Percentiles rank a stretch among this genome's conserved stretches.
Conservation (phyloP, 2,797 vertebrate genomes). For the Chelon auratus region DNA sequence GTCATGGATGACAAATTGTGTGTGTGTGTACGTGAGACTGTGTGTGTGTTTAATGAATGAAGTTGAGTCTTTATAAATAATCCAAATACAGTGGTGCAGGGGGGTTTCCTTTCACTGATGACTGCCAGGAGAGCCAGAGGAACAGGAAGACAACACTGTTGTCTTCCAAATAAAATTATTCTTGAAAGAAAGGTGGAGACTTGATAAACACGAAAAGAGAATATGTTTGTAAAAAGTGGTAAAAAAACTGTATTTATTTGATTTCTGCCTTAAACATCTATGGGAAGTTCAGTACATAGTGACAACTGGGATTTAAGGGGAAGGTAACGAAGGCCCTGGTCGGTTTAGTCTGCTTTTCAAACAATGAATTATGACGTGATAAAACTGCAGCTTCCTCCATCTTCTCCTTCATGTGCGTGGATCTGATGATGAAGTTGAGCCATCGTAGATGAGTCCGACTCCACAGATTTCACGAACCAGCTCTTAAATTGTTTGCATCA, state of each 20-base stretch:
- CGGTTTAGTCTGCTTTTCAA: no score
- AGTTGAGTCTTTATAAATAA: slow-evolving; percentile 57
- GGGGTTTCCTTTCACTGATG: slow-evolving; percentile 32
- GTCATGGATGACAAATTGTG: slow-evolving; percentile 50
- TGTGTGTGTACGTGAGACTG: slow-evolving; percentile 26
- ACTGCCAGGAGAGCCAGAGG: not conserved
- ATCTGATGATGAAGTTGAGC: not conserved
- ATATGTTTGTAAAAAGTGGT: not conserved
- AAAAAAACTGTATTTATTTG: no score
- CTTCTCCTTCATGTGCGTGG: not conserved
- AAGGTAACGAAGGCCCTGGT: no score
- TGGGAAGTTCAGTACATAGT: not conserved
- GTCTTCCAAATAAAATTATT: slow-evolving; percentile 14
- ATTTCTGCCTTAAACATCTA: not conserved
- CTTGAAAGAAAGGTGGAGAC: not conserved
- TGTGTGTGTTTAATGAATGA: slow-evolving; percentile 40
- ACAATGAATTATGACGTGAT: not conserved
- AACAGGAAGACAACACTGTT: not conserved
- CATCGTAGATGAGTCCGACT: not conserved
- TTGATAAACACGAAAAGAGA: not conserved
- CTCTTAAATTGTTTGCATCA: not conserved
- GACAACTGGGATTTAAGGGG: not conserved
- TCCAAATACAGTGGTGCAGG: slow-evolving; percentile 9
- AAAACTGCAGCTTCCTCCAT: not conserved
- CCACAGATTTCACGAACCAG: no score